phyloP scores from a whole-genome alignment of 2,888 invertebrate species.

The Heliothis peltigera region DNA sequence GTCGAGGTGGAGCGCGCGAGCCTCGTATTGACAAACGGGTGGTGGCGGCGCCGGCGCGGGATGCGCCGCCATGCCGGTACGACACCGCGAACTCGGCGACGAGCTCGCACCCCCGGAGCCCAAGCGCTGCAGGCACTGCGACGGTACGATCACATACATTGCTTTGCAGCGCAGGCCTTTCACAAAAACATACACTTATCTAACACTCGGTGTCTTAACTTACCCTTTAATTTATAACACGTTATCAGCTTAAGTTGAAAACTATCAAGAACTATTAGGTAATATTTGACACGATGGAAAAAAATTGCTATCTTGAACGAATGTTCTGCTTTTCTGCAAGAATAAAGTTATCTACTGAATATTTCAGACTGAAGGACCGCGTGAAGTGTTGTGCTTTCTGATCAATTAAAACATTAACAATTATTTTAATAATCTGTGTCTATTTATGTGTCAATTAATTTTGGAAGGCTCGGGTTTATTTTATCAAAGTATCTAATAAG shows the following conservation, averaged over 20 bases:
- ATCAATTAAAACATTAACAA: slow-evolving; percentile 27
- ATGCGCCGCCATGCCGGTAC: slow-evolving; percentile 90
- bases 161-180: slow-evolving; percentile 67
- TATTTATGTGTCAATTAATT: too few relatives aligned
- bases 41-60: slow-evolving; percentile 88
- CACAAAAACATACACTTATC: slow-evolving; percentile 59
- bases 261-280: slow-evolving; percentile 33
- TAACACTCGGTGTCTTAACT: slow-evolving; percentile 60
- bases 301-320: slow-evolving; percentile 6
- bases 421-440: too few relatives aligned
- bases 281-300: slow-evolving; percentile 27
- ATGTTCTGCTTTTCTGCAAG: slow-evolving; percentile 25
- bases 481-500: too few relatives aligned
- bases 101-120: slow-evolving; percentile 93
- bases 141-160: slow-evolving; percentile 91
- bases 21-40: slow-evolving; percentile 79
- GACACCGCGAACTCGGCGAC: slow-evolving; percentile 90
- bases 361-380: background rate
- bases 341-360: slow-evolving; percentile 3
- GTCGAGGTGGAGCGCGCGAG: slow-evolving; percentile 80
- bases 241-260: slow-evolving; percentile 53
- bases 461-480: too few relatives aligned
- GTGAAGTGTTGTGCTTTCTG: slow-evolving; percentile 24
- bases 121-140: slow-evolving; percentile 97
- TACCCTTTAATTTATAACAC: slow-evolving; percentile 51